A percentile compares a stretch with the other conserved stretches of the same genome.
Evolutionary conservation across 2,113 vertebrate species (phyloP).

Genomic region (Paradisaea rubra): DNA sequence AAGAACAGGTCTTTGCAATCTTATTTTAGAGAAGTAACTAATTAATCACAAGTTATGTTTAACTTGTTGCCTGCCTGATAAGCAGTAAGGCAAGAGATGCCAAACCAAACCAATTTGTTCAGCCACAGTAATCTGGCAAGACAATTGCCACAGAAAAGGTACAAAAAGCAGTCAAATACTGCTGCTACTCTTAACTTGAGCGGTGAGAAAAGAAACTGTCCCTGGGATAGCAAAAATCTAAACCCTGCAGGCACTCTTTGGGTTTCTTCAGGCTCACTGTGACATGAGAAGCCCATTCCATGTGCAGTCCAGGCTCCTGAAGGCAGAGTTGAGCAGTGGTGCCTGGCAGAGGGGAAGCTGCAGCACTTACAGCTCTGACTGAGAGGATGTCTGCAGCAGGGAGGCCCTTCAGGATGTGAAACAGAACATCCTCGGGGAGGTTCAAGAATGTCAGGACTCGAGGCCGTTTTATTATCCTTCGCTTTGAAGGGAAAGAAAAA

Average conservation of each 20-base stretch:
- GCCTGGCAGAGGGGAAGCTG: not conserved
- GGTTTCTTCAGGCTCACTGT: not conserved
- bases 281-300: rapidly evolving
- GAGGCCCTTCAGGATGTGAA: constrained; percentile 88
- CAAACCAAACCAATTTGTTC: not conserved
- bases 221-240: not conserved
- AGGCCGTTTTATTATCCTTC: constrained; percentile 81
- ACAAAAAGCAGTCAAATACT: not conserved
- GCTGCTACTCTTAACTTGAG: not conserved
- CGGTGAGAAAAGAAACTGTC: not conserved
- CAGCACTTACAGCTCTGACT: constrained; percentile 84
- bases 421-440: constrained; percentile 89
- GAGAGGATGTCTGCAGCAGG: constrained; percentile 89
- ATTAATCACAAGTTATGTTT: not conserved
- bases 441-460: constrained; percentile 78
- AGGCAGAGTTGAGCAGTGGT: not conserved
- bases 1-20: not conserved
- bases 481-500: constrained; percentile 80
- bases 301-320: not conserved
- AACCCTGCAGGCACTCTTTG: not conserved
- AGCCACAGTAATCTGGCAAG: not conserved
- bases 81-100: not conserved
- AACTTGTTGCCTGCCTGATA: not conserved
- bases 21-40: not conserved
- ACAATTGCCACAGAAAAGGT: not conserved